Evolutionary conservation across 2,797 vertebrate genomes (phyloP).

Genomic region (Rhodeus uyekii): DNA sequence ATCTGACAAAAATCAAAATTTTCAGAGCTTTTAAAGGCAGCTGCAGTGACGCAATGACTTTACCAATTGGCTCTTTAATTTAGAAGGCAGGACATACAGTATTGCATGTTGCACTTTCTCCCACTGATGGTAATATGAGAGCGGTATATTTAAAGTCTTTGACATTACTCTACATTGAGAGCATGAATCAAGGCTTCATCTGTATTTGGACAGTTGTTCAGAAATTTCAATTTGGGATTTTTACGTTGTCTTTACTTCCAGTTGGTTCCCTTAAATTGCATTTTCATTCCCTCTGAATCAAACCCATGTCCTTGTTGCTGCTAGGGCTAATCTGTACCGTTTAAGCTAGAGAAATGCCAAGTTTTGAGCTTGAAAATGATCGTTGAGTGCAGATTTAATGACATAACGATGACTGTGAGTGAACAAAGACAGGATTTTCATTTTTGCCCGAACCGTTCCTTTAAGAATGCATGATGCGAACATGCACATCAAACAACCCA

Average conservation of each 20-base stretch:
- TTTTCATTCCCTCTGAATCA: no score
- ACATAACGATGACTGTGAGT: neutral
- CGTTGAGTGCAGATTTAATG: neutral
- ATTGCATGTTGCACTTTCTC: no score
- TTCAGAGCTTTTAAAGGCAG: no score
- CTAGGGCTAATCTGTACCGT: no score
- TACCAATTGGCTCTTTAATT: neutral
- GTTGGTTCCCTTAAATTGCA: no score
- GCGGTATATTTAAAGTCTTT: neutral
- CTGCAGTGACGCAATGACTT: neutral
- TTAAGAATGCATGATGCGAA: neutral
- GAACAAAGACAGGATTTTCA: conserved; percentile 5
- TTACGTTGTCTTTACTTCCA: no score
- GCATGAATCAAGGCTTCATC: neutral
- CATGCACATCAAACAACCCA: neutral
- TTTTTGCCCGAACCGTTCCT: conserved; percentile 11
- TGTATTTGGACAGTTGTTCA: neutral
- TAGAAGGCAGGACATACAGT: neutral
- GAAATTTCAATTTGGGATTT: neutral
- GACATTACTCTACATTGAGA: neutral
- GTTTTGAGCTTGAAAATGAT: neutral
- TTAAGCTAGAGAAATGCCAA: neutral
- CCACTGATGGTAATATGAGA: neutral
- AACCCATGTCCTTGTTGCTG: no score
- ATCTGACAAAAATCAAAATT: no score